A percentile compares a stretch with the other conserved stretches of the same genome.
Evolutionary conservation across 2,113 vertebrate species (phyloP).

Genomic region (Oxyruncus cristatus): DNA sequence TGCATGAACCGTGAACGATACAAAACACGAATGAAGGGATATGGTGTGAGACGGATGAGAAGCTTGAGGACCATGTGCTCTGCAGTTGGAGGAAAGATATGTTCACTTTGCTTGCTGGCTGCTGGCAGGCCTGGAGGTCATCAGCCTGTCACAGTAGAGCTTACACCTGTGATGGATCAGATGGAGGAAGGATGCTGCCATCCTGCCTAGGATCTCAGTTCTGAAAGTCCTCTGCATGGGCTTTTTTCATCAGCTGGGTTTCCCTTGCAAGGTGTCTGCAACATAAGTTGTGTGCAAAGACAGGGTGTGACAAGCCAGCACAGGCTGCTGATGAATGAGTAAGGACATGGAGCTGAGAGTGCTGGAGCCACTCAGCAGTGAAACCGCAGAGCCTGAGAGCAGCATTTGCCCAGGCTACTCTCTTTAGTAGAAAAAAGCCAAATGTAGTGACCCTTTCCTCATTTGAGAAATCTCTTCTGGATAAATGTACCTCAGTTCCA

Average conservation of each 20-base stretch:
- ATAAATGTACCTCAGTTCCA: neutral
- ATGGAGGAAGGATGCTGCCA: neutral
- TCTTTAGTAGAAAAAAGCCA: neutral
- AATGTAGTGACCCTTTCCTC: neutral
- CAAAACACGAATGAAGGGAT: neutral
- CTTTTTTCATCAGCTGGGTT: neutral
- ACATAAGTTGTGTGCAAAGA: neutral
- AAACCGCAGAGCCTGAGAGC: neutral
- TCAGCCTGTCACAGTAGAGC: neutral
- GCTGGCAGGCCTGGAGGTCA: neutral
- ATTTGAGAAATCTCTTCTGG: neutral
- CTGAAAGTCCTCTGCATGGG: neutral
- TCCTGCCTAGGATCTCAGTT: neutral
- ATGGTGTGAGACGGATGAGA: neutral
- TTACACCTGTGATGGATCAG: neutral
- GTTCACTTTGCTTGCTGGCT: neutral
- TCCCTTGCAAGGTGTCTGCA: neutral
- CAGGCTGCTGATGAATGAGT: neutral
- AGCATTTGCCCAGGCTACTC: neutral
- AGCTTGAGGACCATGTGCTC: neutral
- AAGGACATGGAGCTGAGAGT: fast-evolving
- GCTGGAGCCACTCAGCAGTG: neutral
- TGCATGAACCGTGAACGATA: fast-evolving
- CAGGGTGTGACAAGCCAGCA: neutral
- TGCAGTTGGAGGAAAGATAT: neutral